A percentile compares a stretch with the other conserved stretches of the same genome.
Conservation (phyloP, 1,140 invertebrate genomes). For the Calosoma granatense region DNA sequence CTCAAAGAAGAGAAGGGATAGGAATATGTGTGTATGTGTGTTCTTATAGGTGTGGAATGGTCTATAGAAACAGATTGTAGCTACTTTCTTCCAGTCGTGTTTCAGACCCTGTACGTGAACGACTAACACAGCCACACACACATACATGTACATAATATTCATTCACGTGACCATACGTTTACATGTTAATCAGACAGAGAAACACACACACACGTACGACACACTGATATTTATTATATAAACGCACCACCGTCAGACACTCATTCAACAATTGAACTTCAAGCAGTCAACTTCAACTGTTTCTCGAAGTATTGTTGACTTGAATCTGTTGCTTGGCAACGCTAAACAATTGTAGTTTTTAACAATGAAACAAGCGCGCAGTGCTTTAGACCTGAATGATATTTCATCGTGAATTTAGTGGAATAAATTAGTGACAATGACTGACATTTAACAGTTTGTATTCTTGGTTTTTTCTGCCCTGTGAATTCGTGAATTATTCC, state of each 20-base stretch:
- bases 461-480: no score
- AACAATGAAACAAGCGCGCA: background rate
- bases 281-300: no score
- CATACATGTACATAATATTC: background rate
- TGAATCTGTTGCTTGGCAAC: no score
- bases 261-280: background rate
- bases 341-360: background rate
- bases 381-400: no score
- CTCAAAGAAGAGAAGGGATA: slow-evolving; percentile 2
- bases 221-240: background rate
- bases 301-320: no score
- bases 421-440: no score
- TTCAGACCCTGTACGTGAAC: background rate
- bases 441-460: no score
- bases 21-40: background rate
- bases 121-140: no score
- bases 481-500: no score
- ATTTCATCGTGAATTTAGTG: no score
- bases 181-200: background rate
- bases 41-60: background rate
- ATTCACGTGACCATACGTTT: background rate
- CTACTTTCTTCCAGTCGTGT: background rate
- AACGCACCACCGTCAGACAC: background rate
- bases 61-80: no score
- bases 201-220: background rate